Evolutionary conservation across 2,797 vertebrate species (phyloP), one percentile per base, ranked within the genome.

Genomic region (Esox masquinongy): DNA sequence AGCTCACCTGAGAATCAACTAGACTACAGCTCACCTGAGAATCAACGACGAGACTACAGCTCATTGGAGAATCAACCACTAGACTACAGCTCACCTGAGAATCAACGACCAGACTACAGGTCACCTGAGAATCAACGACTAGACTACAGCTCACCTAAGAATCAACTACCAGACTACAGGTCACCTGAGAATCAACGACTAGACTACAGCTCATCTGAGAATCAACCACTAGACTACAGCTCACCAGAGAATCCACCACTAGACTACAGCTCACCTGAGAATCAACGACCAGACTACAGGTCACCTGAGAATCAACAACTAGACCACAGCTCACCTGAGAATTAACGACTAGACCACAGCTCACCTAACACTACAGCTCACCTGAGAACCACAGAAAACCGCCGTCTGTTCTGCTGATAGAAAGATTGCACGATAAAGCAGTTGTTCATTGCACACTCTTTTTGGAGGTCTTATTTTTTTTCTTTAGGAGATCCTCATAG

Each of bases 361-460:
- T 31, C 29, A 31, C 3, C 29, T 31, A 3, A 31, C 47, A 49
- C 53, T 12, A 59, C 19, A 59, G n/a, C 2, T 22, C n/a, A 59
- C 51, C 5, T n/a, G n/a, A 24, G n/a, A 59, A 59, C n/a, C 1
- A 59, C 4, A 85, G 85, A 85, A 87, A 89, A 66, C 85, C 79
- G 82, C 84, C 83, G 85, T 3, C 5, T 39, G 36, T 39, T 90
- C 87, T 89, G 90, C 56, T 85, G 88, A 87, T 86, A 87, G 86
- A 90, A 80, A 91, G 88, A 88, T 84, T 89, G 84, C 84, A 88
- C 82, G 73, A 90, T 82, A 86, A 88, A 87, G 85, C 74, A 1
- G 71, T 94, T 90, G 94, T 94, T 94, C 93, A 92, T 93, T 90
- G 80, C 89, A 59, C 66, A 84, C 84, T 90, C 83, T 83, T 78